These are phyloP conservation scores for Apostichopus leukothele DNA, from an alignment of 53 echinoderm and acorn worm genomes.

Conservation along the genomic window DNA sequence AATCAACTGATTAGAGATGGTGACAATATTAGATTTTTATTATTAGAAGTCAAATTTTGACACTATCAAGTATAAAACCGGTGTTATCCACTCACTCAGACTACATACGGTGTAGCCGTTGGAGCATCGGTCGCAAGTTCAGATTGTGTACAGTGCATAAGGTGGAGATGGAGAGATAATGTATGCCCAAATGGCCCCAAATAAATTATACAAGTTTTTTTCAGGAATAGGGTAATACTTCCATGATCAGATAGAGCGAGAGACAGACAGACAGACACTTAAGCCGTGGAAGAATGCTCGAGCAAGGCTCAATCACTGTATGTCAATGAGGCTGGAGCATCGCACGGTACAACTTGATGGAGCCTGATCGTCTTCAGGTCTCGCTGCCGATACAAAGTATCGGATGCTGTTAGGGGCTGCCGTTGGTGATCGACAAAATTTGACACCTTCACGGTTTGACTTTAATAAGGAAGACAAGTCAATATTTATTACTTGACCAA, in stretches of 20 bases:
- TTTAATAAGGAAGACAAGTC: background rate
- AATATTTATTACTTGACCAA: background rate
- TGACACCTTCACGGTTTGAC: background rate
- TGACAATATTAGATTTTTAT: too few relatives aligned
- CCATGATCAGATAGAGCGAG: too few relatives aligned
- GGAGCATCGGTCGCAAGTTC: too few relatives aligned
- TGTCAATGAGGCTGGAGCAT: slow-evolving; percentile 16
- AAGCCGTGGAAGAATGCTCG: too few relatives aligned
- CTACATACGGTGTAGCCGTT: too few relatives aligned
- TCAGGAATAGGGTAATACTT: background rate
- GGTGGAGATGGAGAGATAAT: too few relatives aligned
- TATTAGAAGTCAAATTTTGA: too few relatives aligned
- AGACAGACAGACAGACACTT: too few relatives aligned
- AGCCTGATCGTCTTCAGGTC: slow-evolving; percentile 13
- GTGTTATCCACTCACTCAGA: too few relatives aligned
- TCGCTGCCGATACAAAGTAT: background rate
- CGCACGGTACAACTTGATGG: background rate
- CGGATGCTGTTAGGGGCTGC: slow-evolving; percentile 27
- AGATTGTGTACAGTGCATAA: too few relatives aligned
- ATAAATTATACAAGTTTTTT: background rate
- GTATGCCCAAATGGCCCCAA: background rate
- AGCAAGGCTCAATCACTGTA: slow-evolving; percentile 8
- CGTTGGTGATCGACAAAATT: slow-evolving; percentile 6
- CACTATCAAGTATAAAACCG: too few relatives aligned
- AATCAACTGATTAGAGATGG: too few relatives aligned